Percentiles rank a stretch among this genome's conserved stretches.
Evolutionary conservation across 2,888 invertebrate species (phyloP).

Genomic region (Synanthedon andrenaeformis): DNA sequence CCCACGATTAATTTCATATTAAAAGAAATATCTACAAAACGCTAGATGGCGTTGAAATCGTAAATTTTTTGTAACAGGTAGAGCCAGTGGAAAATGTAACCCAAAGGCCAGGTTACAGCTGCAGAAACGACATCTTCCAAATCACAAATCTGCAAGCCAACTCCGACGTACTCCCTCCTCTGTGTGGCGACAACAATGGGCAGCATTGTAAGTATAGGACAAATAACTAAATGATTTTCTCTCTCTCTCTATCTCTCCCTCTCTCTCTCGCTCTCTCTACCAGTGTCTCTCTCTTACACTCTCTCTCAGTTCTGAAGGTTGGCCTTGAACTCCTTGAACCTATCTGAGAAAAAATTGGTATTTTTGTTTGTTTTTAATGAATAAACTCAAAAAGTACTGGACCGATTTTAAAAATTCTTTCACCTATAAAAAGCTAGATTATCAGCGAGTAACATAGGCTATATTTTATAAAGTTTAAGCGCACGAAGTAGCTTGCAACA

Average conservation of each 20-base stretch:
- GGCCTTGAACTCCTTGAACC: no score
- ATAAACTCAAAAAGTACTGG: no score
- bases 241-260: slow-evolving; percentile 5
- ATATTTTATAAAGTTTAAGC: no score
- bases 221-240: neutral
- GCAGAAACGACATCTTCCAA: slow-evolving; percentile 65
- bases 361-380: no score
- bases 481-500: no score
- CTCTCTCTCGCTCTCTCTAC: no score
- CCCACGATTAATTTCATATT: neutral
- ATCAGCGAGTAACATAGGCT: no score
- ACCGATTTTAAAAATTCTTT: no score
- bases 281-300: no score
- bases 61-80: slow-evolving; percentile 23
- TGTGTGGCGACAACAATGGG: slow-evolving; percentile 74
- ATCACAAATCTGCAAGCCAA: slow-evolving; percentile 61
- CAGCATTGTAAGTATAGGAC: slow-evolving; percentile 66
- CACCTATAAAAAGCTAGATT: no score
- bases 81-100: slow-evolving; percentile 56
- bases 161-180: slow-evolving; percentile 55
- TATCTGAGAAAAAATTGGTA: no score
- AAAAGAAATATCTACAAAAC: neutral
- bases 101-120: slow-evolving; percentile 53
- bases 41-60: neutral
- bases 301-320: no score